Evolutionary conservation across 2,797 vertebrate genomes (phyloP).

Genomic region (Cuniculus paca): DNA sequence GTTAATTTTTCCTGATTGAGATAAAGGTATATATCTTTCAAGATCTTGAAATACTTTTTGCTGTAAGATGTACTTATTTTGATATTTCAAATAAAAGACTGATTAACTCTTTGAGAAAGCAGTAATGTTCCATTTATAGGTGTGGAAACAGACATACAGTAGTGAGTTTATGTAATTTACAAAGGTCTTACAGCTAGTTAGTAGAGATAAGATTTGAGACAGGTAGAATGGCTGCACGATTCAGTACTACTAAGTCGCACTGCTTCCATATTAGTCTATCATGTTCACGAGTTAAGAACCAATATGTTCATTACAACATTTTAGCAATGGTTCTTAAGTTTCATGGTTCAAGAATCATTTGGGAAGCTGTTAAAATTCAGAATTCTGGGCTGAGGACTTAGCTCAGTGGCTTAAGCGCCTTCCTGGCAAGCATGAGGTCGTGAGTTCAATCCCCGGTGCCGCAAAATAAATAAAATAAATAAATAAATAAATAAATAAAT

Average conservation of each 20-base stretch:
- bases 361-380: conserved; percentile 24
- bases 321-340: not conserved
- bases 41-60: not conserved
- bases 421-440: too few species aligned
- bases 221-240: not conserved
- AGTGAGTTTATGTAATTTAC: not conserved
- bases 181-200: not conserved
- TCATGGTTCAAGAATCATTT: not conserved
- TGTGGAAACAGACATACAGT: not conserved
- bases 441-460: too few species aligned
- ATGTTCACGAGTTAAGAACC: not conserved
- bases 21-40: conserved; percentile 6
- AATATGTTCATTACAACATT: not conserved
- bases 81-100: conserved; percentile 40
- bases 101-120: conserved; percentile 30
- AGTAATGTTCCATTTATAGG: not conserved
- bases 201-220: not conserved
- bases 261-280: not conserved
- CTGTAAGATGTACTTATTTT: conserved; percentile 4
- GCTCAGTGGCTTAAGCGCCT: too few species aligned
- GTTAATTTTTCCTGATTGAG: conserved; percentile 17
- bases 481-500: too few species aligned
- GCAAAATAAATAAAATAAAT: too few species aligned
- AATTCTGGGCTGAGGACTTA: too few species aligned
- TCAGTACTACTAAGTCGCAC: not conserved